Evolutionary conservation across 2,888 invertebrate genomes (phyloP).

Genomic region (Perithous albicinctus): DNA sequence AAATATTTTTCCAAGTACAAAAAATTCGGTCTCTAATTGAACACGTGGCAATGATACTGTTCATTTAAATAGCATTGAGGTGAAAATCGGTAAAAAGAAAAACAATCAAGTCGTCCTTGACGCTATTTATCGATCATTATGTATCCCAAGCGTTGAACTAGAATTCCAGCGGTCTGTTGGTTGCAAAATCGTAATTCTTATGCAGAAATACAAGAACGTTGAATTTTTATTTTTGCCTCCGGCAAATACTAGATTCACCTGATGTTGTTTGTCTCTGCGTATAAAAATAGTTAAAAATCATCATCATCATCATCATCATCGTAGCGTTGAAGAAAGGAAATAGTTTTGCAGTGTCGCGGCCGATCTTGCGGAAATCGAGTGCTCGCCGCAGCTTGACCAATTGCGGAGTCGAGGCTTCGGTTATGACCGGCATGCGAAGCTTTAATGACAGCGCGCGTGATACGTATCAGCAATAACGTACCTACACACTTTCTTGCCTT

Average conservation of each 20-base stretch:
- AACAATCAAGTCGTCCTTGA: constrained; percentile 16
- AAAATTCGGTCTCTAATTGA: neutral
- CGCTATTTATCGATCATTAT: constrained; percentile 16
- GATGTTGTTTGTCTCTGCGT: too few species aligned
- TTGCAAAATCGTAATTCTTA: neutral
- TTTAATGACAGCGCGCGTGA: constrained; percentile 44
- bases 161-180: neutral
- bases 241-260: constrained; percentile 1
- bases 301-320: constrained; percentile 12
- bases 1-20: neutral
- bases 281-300: constrained; percentile 33
- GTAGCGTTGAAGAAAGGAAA: neutral
- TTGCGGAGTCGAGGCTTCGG: neutral
- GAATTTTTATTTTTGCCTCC: constrained; percentile 13
- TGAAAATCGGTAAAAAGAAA: neutral
- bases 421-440: constrained; percentile 49
- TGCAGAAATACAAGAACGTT: constrained; percentile 8
- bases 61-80: neutral
- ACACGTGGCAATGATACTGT: neutral
- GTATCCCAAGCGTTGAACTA: constrained; percentile 15
- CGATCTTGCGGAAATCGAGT: constrained; percentile 29
- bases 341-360: constrained; percentile 32
- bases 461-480: constrained; percentile 52
- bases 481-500: neutral
- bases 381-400: constrained; percentile 31